phyloP scores from a whole-genome alignment of 2,888 invertebrate species.

The Nymphalis urticae region DNA sequence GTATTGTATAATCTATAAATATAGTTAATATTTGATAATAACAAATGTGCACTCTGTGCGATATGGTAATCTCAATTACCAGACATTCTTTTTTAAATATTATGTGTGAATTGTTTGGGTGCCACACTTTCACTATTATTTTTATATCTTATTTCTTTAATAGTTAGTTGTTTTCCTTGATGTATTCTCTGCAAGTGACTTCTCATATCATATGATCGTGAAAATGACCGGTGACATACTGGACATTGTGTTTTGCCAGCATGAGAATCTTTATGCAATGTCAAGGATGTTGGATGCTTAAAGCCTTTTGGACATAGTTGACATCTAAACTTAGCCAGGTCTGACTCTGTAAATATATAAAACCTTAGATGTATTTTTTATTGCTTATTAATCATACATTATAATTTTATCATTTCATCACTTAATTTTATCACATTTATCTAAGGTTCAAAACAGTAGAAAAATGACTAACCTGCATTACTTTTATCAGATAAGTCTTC shows the following conservation, averaged over 20 bases:
- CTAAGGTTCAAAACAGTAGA: neutral
- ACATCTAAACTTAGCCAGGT: constrained; percentile 82
- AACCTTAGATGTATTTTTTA: constrained; percentile 2
- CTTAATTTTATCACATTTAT: too few species aligned
- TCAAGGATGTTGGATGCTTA: constrained; percentile 83
- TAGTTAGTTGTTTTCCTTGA: constrained; percentile 78
- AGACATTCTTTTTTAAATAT: constrained; percentile 57
- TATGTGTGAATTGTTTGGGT: constrained; percentile 70
- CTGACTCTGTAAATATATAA: constrained; percentile 71
- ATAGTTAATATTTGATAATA: constrained; percentile 25
- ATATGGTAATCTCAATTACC: constrained; percentile 48
- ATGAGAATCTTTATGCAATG: constrained; percentile 83
- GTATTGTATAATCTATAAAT: constrained; percentile 38
- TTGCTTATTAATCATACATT: neutral
- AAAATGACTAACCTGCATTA: constrained; percentile 52
- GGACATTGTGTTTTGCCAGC: constrained; percentile 84
- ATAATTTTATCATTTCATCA: neutral
- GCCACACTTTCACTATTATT: constrained; percentile 64
- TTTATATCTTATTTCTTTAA: constrained; percentile 77
- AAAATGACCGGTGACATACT: constrained; percentile 83
- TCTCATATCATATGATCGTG: constrained; percentile 83
- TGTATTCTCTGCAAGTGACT: constrained; percentile 83
- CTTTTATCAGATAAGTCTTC: constrained; percentile 75
- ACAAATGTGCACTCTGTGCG: constrained; percentile 54
- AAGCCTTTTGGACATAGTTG: constrained; percentile 84